A percentile compares a stretch with the other conserved stretches of the same genome.
These are phyloP conservation scores for Embidobia sp. DNA, from an alignment of 2,888 invertebrate genomes.

Conservation along the genomic window DNA sequence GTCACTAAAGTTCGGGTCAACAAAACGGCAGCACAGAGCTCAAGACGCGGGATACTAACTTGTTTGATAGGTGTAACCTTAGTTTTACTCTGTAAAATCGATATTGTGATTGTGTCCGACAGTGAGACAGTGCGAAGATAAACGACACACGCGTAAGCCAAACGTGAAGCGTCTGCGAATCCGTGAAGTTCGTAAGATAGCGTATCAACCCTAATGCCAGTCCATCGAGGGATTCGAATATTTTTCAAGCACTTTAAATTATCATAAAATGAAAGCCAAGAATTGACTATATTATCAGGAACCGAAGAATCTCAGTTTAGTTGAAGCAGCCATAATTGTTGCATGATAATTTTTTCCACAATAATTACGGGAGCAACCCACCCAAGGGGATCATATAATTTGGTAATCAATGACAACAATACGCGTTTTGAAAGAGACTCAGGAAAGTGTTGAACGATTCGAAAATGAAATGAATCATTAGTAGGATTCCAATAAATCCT, in stretches of 20 bases:
- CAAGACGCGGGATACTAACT: background rate
- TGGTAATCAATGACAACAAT: no score
- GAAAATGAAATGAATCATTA: background rate
- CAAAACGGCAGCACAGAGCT: background rate
- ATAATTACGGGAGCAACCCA: slow-evolving; percentile 1
- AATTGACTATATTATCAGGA: background rate
- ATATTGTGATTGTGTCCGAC: background rate
- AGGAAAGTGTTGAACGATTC: no score
- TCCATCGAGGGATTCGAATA: background rate
- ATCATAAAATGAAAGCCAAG: background rate
- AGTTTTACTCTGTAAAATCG: background rate
- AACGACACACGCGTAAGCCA: background rate
- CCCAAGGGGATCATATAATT: slow-evolving; percentile 1
- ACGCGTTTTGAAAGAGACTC: no score
- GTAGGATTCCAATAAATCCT: slow-evolving; percentile 16
- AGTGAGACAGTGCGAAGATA: background rate
- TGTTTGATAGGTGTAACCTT: background rate
- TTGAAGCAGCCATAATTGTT: background rate
- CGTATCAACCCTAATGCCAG: background rate
- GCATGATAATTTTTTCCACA: background rate
- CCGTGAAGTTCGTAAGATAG: background rate
- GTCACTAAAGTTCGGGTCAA: background rate
- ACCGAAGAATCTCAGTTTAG: background rate
- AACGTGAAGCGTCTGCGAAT: background rate
- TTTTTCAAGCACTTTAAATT: no score